A percentile compares a stretch with the other conserved stretches of the same genome.
Evolutionary conservation across 2,888 invertebrate genomes (phyloP).

Genomic region (Mythimna albipuncta): DNA sequence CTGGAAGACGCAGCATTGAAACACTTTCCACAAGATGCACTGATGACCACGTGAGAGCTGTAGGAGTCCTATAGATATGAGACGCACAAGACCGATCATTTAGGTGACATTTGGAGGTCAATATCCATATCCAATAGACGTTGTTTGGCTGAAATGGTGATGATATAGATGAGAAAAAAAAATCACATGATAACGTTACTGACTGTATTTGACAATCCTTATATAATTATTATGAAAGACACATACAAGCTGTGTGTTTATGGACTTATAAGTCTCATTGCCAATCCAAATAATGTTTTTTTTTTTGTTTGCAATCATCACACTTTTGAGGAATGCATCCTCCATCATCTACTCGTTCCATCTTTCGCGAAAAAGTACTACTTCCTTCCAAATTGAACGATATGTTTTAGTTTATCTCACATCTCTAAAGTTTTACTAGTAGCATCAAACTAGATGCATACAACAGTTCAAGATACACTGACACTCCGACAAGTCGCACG

Average conservation of each 20-base stretch:
- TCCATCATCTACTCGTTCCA: too few relatives aligned
- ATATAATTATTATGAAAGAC: not conserved
- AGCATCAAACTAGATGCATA: not conserved
- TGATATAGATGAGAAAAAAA: not conserved
- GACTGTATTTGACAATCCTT: not conserved
- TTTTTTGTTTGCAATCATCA: not conserved
- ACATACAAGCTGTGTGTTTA: not conserved
- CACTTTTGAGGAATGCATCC: too few relatives aligned
- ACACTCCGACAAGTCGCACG: slow-evolving; percentile 30
- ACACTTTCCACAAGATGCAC: too few relatives aligned
- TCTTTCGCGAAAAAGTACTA: not conserved
- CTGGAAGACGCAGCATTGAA: too few relatives aligned
- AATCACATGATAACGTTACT: not conserved
- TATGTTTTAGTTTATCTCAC: not conserved
- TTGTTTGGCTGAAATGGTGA: too few relatives aligned
- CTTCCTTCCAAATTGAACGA: not conserved
- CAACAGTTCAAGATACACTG: slow-evolving; percentile 1
- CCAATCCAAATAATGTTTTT: not conserved
- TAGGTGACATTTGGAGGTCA: too few relatives aligned
- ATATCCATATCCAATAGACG: too few relatives aligned
- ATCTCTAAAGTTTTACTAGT: not conserved
- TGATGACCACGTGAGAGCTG: too few relatives aligned
- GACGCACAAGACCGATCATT: too few relatives aligned
- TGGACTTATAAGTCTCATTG: too few relatives aligned
- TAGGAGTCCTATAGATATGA: too few relatives aligned